Percentiles rank a stretch among this genome's conserved stretches.
These are phyloP conservation scores for Perccottus glenii DNA, from an alignment of 2,113 vertebrate species.

Conservation along the genomic window DNA sequence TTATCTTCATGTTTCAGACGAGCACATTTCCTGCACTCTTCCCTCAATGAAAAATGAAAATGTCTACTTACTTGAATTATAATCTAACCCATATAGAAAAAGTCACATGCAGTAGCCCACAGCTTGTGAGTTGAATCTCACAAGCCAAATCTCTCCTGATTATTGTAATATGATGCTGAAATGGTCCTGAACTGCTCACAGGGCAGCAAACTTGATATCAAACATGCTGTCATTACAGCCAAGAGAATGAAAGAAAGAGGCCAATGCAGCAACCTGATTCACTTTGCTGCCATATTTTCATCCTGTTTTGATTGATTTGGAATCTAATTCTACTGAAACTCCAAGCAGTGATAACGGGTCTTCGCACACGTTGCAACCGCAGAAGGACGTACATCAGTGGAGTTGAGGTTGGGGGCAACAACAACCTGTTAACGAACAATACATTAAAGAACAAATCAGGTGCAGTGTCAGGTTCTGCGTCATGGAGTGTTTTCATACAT, in stretches of 20 bases:
- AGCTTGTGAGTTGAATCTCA: not conserved
- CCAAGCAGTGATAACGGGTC: no score
- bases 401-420: no score
- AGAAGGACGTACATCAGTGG: no score
- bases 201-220: conserved; percentile 21
- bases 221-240: conserved; percentile 4
- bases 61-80: conserved; percentile 11
- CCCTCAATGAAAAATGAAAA: conserved; percentile 9
- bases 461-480: no score
- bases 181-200: conserved; percentile 22
- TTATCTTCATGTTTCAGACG: conserved; percentile 19
- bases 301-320: no score
- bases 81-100: conserved; percentile 16
- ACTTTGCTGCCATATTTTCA: no score
- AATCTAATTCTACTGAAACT: no score
- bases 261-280: no score
- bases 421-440: no score
- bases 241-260: conserved; percentile 4
- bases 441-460: no score
- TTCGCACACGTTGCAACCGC: no score
- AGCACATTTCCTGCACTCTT: not conserved
- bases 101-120: not conserved
- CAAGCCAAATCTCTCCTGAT: conserved; percentile 23
- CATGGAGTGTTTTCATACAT: no score
- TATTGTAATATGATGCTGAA: conserved; percentile 9